Percentiles rank a stretch among this genome's conserved stretches.
These are phyloP conservation scores for Norana najaformis DNA, from an alignment of 2,888 invertebrate genomes.

Conservation along the genomic window DNA sequence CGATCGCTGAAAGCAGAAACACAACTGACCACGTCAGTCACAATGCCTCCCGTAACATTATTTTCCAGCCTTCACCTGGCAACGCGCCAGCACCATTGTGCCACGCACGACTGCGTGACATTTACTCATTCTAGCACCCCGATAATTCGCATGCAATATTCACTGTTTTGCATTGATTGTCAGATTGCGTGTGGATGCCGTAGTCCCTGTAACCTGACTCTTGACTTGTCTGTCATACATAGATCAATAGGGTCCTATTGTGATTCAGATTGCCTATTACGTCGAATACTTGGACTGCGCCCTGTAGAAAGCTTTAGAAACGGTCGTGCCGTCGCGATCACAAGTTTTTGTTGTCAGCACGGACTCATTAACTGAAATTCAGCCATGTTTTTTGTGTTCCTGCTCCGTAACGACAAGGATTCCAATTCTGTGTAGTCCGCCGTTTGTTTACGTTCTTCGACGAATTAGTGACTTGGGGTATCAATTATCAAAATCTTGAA, in stretches of 20 bases:
- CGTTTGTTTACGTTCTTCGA: not conserved
- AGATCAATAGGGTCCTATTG: conserved; percentile 14
- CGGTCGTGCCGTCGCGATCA: not conserved
- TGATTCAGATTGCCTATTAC: conserved; percentile 26
- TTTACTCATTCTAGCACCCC: conserved; percentile 18
- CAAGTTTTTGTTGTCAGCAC: conserved; percentile 19
- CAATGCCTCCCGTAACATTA: not conserved
- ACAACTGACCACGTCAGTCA: not conserved
- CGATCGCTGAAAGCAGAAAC: conserved; percentile 6
- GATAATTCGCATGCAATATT: conserved; percentile 22
- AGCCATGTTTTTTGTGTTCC: not conserved
- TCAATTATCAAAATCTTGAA: not conserved
- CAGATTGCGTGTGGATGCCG: conserved; percentile 16
- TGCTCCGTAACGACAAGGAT: not conserved
- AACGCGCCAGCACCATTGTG: conserved; percentile 23
- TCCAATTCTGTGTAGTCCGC: not conserved
- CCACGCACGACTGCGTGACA: conserved; percentile 22
- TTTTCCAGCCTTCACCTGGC: conserved; percentile 14
- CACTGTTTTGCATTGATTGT: conserved; percentile 22
- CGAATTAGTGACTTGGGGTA: not conserved
- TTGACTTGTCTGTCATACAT: conserved; percentile 20
- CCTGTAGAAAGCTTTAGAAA: conserved; percentile 19
- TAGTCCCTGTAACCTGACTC: conserved; percentile 24
- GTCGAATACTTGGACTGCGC: conserved; percentile 17
- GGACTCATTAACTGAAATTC: conserved; percentile 22